Evolutionary conservation across 2,888 invertebrate species (phyloP).

Genomic region (Leptothorax acervorum): DNA sequence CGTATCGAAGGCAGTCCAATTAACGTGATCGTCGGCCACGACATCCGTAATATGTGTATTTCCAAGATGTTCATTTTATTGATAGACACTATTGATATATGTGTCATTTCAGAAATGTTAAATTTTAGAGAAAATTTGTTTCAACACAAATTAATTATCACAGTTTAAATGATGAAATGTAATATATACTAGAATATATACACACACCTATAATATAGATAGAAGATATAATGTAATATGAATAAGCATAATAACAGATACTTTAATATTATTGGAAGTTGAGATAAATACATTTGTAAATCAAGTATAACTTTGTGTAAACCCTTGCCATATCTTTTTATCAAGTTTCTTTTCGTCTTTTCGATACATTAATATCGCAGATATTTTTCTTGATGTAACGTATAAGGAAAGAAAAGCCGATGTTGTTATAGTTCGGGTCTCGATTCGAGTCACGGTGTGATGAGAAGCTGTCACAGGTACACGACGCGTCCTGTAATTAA

Average conservation of each 20-base stretch:
- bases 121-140: background rate
- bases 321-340: background rate
- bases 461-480: constrained; percentile 59
- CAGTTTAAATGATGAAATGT: background rate
- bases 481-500: constrained; percentile 73
- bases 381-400: background rate
- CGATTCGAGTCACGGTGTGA: constrained; percentile 59
- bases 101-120: background rate
- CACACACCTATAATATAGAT: no score
- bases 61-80: background rate
- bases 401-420: background rate
- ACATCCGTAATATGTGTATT: background rate
- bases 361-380: background rate
- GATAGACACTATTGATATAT: background rate
- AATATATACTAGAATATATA: background rate
- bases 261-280: background rate
- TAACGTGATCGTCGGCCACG: background rate
- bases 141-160: background rate
- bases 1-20: background rate
- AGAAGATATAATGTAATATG: no score
- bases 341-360: background rate
- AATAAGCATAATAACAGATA: background rate
- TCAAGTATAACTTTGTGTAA: background rate
- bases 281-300: background rate
- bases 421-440: background rate